Evolutionary conservation across 1,140 invertebrate genomes (phyloP).

Genomic region (Drosophila grimshawi): DNA sequence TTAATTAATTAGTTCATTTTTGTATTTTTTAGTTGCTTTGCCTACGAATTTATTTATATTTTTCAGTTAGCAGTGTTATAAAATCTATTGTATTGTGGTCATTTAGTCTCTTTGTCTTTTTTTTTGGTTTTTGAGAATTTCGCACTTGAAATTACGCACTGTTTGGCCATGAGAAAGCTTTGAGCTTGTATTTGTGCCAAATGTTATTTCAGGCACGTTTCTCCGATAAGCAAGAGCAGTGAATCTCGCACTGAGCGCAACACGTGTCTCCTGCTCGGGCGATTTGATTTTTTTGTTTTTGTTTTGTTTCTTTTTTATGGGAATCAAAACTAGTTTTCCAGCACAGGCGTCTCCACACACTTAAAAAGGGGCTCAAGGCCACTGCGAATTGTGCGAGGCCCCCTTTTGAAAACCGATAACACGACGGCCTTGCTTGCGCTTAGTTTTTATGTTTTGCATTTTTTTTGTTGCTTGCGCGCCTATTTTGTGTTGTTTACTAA

Average conservation of each 20-base stretch:
- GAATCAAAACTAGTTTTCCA: slow-evolving; percentile 65
- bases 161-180: slow-evolving; percentile 32
- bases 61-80: neutral
- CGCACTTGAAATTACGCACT: slow-evolving; percentile 22
- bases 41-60: too few species aligned
- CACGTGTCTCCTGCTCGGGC: slow-evolving; percentile 53
- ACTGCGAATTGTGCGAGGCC: slow-evolving; percentile 21
- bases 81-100: neutral
- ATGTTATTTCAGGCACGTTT: slow-evolving; percentile 47
- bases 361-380: slow-evolving; percentile 61
- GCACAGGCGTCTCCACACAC: slow-evolving; percentile 48
- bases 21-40: too few species aligned
- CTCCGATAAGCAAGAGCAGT: slow-evolving; percentile 17
- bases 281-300: slow-evolving; percentile 25
- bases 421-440: slow-evolving; percentile 54
- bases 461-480: slow-evolving; percentile 8
- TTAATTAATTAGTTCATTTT: too few species aligned
- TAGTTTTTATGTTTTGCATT: slow-evolving; percentile 17
- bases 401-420: slow-evolving; percentile 55
- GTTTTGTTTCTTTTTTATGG: slow-evolving; percentile 22
- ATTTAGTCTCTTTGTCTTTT: slow-evolving; percentile 4
- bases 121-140: neutral
- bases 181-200: slow-evolving; percentile 24
- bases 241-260: slow-evolving; percentile 42
- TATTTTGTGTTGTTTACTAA: slow-evolving; percentile 33